Evolutionary conservation across 2,888 invertebrate species (phyloP).

Genomic region (Phortica okadai): DNA sequence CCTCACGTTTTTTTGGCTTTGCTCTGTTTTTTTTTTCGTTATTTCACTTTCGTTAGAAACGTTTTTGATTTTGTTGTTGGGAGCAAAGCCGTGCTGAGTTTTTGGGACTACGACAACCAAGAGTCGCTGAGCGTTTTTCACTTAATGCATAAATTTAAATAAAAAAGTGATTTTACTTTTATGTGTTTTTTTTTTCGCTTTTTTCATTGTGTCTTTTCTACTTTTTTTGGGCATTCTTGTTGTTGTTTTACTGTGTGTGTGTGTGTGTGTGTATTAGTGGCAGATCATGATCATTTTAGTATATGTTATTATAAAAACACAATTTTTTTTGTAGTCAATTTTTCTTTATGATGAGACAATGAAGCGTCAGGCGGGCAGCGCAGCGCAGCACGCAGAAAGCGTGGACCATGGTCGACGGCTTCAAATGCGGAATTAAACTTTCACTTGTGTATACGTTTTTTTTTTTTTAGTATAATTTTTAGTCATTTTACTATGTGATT

Average conservation of each 20-base stretch:
- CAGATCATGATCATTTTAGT: slow-evolving; percentile 42
- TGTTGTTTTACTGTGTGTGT: slow-evolving; percentile 22
- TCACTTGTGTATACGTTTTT: slow-evolving; percentile 63
- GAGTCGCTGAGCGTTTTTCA: slow-evolving; percentile 49
- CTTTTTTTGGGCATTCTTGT: slow-evolving; percentile 29
- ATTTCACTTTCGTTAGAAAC: slow-evolving; percentile 73
- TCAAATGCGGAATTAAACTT: slow-evolving; percentile 73
- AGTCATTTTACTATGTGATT: neutral
- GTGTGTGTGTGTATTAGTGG: slow-evolving; percentile 39
- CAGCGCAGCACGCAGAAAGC: slow-evolving; percentile 35
- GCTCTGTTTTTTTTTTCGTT: slow-evolving; percentile 17
- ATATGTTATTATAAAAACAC: slow-evolving; percentile 26
- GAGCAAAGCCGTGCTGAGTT: neutral
- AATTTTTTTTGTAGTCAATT: slow-evolving; percentile 3
- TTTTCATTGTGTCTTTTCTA: neutral
- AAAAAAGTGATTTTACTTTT: slow-evolving; percentile 35
- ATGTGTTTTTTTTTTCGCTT: slow-evolving; percentile 14
- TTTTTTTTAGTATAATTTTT: slow-evolving; percentile 59
- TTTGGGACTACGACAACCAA: slow-evolving; percentile 63
- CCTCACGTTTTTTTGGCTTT: neutral
- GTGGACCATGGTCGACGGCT: slow-evolving; percentile 64
- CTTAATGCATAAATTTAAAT: neutral
- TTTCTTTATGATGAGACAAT: slow-evolving; percentile 46
- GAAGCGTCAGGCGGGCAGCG: slow-evolving; percentile 37
- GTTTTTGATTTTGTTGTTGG: slow-evolving; percentile 1